Evolutionary conservation across 2,797 vertebrate genomes (phyloP).

Genomic region (Lepilemur septentrionalis): DNA sequence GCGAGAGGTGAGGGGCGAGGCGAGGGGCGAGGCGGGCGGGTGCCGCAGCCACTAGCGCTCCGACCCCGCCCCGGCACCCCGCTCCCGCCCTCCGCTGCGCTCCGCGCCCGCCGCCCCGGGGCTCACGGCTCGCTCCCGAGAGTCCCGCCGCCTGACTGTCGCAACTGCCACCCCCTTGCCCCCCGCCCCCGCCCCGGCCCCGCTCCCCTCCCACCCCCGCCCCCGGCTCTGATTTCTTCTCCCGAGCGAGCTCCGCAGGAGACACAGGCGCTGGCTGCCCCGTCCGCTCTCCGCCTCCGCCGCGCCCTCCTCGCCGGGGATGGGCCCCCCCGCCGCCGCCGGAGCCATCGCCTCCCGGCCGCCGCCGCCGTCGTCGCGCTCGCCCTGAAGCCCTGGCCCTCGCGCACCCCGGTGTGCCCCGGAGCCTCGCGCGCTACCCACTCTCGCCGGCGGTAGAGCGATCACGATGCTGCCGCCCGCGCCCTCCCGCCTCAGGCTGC

Average conservation of each 20-base stretch:
- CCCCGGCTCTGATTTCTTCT: constrained; percentile 79
- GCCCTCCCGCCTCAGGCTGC: constrained; percentile 88
- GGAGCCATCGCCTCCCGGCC: constrained; percentile 22
- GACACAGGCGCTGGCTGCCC: constrained; percentile 76
- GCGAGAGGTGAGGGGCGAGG: constrained; percentile 44
- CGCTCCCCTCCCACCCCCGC: constrained; percentile 65
- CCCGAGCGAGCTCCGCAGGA: constrained; percentile 74
- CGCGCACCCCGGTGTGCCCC: neutral
- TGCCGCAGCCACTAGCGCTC: constrained; percentile 27
- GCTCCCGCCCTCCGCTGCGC: constrained; percentile 64
- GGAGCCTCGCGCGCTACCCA: neutral
- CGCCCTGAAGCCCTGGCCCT: constrained; percentile 51
- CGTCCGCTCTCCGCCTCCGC: constrained; percentile 75
- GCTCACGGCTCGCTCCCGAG: constrained; percentile 66
- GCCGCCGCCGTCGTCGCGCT: neutral
- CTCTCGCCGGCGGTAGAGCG: neutral
- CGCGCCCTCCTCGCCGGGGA: constrained; percentile 72
- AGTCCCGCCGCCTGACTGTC: constrained; percentile 74
- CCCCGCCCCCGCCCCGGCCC: constrained; percentile 56
- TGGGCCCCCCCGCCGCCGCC: constrained; percentile 56
- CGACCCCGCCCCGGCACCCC: constrained; percentile 68
- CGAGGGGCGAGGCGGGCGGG: constrained; percentile 45
- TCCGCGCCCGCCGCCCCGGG: constrained; percentile 68
- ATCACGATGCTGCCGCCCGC: constrained; percentile 85
- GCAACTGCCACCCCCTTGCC: constrained; percentile 71